phyloP scores from a whole-genome alignment of 2,797 vertebrate species.

The Pipistrellus pygmaeus region DNA sequence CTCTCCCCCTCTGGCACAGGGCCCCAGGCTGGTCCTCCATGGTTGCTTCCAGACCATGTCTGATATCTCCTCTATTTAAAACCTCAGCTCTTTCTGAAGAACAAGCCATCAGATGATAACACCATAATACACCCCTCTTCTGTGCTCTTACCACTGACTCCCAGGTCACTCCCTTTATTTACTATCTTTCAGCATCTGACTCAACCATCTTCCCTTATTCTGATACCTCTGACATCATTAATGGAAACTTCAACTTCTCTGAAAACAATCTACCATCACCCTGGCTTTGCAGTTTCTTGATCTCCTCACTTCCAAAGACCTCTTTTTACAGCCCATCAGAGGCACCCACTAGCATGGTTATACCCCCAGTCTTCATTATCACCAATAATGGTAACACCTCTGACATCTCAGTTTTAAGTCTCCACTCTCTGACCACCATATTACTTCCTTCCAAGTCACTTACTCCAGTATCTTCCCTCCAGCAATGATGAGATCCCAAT shows the following conservation, averaged over 20 bases:
- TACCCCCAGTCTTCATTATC: background rate
- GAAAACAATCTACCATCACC: background rate
- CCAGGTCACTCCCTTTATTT: background rate
- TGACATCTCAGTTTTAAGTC: background rate
- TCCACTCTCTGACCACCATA: background rate
- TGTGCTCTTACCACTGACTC: background rate
- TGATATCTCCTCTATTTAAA: background rate
- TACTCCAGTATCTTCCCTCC: background rate
- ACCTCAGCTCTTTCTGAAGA: background rate
- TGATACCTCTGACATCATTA: background rate
- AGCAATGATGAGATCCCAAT: background rate
- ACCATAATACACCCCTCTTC: fast-evolving
- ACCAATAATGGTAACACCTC: background rate
- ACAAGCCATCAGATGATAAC: background rate
- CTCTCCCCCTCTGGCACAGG: too few relatives aligned
- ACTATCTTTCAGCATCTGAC: background rate
- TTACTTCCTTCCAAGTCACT: background rate
- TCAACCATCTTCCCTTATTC: background rate
- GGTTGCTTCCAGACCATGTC: background rate
- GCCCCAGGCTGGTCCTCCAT: background rate
- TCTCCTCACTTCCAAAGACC: background rate
- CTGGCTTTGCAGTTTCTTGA: background rate
- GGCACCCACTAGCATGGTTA: background rate
- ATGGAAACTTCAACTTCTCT: background rate
- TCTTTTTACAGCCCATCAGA: background rate